phyloP scores from a whole-genome alignment of 2,797 vertebrate genomes.

The Cephalopachus bancanus region DNA sequence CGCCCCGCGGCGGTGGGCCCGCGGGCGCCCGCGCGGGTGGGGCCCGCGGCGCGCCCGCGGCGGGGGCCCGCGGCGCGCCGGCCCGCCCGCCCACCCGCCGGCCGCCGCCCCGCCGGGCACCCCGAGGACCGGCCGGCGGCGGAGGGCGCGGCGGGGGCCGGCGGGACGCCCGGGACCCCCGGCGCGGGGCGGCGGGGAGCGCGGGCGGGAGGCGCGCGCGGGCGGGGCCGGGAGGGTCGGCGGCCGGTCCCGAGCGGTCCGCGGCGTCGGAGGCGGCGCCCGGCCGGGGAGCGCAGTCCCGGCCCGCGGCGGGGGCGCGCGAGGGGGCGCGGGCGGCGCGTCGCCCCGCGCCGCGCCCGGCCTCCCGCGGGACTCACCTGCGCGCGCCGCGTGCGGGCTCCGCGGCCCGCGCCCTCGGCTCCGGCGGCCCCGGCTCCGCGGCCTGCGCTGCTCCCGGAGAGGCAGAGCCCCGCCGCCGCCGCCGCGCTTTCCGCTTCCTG shows the following conservation, averaged over 20 bases:
- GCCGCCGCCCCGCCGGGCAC: background rate
- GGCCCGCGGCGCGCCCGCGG: background rate
- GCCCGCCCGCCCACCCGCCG: background rate
- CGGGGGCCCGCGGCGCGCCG: background rate
- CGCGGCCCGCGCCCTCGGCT: conserved; percentile 73
- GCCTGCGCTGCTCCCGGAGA: conserved; percentile 75
- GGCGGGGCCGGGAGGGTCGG: background rate
- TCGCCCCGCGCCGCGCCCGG: background rate
- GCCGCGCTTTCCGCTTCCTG: conserved; percentile 90
- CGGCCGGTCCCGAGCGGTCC: no score
- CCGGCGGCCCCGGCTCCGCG: conserved; percentile 72
- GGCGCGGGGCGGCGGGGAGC: background rate
- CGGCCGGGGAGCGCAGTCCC: no score
- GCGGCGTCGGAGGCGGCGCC: no score
- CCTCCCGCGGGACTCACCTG: conserved; percentile 71
- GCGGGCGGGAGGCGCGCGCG: no score
- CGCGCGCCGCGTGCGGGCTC: conserved; percentile 67
- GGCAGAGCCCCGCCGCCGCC: conserved; percentile 75
- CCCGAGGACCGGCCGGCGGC: background rate
- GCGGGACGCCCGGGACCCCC: background rate
- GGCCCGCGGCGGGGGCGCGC: background rate
- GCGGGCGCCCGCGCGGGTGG: no score
- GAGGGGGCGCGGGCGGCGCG: background rate
- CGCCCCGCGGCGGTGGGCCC: background rate
- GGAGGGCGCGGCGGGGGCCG: background rate